Evolutionary conservation across 1,140 invertebrate genomes (phyloP).

Genomic region (Leptopilina clavipes): DNA sequence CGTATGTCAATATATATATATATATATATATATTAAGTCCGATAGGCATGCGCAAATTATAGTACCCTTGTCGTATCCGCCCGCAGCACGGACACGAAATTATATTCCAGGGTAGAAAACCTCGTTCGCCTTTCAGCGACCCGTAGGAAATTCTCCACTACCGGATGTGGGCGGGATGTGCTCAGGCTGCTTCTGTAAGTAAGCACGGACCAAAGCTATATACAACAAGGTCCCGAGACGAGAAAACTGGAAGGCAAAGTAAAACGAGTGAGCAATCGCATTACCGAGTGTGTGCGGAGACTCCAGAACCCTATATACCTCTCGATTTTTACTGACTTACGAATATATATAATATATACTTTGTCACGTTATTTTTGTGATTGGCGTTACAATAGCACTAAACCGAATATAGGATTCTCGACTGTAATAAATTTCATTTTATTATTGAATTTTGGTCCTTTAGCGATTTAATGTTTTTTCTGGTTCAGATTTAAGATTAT

Average conservation of each 20-base stretch:
- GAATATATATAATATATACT: too few relatives aligned
- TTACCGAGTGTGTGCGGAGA: conserved; percentile 54
- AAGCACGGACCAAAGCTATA: conserved; percentile 45
- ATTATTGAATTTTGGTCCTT: too few relatives aligned
- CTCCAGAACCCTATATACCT: conserved; percentile 60
- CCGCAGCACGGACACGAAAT: conserved; percentile 44
- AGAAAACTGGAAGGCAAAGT: conserved; percentile 55
- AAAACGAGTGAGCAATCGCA: conserved; percentile 67
- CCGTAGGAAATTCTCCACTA: conserved; percentile 59
- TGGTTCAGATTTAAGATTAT: too few relatives aligned
- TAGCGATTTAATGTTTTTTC: too few relatives aligned
- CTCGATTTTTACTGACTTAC: conserved; percentile 53
- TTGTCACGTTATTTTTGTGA: too few relatives aligned
- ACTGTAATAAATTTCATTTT: too few relatives aligned
- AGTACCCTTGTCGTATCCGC: conserved; percentile 27
- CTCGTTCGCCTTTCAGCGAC: conserved; percentile 58
- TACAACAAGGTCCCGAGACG: conserved; percentile 57
- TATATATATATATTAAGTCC: conserved; percentile 19
- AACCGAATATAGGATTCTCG: too few relatives aligned
- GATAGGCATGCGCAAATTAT: conserved; percentile 34
- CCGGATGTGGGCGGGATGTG: conserved; percentile 54
- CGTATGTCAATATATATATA: conserved; percentile 37
- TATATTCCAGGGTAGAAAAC: conserved; percentile 59
- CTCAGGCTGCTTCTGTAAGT: conserved; percentile 49
- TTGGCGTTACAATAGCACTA: too few relatives aligned